Base-by-base conservation (phyloP, 2,113 vertebrate genomes). In the Tympanuchus pallidicinctus region DNA sequence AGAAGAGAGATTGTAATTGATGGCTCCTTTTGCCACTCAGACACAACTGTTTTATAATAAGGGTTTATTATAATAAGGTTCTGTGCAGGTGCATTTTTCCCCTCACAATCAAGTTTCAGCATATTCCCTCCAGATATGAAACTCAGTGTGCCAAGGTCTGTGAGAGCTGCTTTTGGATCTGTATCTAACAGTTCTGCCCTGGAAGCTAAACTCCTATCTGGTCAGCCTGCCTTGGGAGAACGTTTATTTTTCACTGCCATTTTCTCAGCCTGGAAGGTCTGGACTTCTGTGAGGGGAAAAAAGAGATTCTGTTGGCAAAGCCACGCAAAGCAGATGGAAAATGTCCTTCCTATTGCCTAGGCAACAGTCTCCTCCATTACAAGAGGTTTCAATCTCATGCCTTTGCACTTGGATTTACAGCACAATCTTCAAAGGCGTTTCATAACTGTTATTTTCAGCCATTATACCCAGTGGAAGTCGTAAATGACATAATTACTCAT, bases 401-500 rank as follows among this genome's bases (percentile, higher is more conserved):
- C 66, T 95, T 93, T 80, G 65, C 59, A 75, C n/a, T 87, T 65
- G 80, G n/a, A 63, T 32, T 92, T 70, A 59, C 11, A 83, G 34
- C 50, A 52, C 4, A 3, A 28, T 86, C 65, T 86, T 92, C 80
- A 86, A 56, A 94, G 52, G 38, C 72, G 30, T 86, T 92, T 88
- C 67, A 56, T 70, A 86, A 59, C 19, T 66, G 64, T 91, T 94
- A 66, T 92, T 90, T 93, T 90, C 79, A 85, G 38, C 38, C 38
- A 60, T 92, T 78, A 90, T 76, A 88, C 13, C 32, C 52, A 88
- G 69, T 78, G 69, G 18, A 92, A 92, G 30, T 43, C 1, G 0
- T 57, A 88, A 95, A 92, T 75, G 47, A 63, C 70, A 91, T 77
- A 94, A 89, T 94, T 87, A 91, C 38, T 88, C 45, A 65, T 87